Base-by-base conservation (phyloP, 2,797 vertebrate species). In the Karalla daura region DNA sequence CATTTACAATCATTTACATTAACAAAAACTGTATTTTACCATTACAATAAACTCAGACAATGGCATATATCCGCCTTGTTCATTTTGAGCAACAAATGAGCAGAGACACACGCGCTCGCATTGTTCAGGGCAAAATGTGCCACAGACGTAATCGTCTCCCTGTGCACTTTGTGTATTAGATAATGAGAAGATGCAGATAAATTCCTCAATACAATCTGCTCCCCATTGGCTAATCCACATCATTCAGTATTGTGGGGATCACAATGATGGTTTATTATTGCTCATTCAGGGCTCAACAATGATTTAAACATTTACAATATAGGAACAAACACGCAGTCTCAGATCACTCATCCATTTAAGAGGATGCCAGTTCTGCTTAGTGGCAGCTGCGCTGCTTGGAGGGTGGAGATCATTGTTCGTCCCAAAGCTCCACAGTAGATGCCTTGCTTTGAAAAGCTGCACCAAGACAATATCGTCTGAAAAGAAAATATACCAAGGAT, bases 1-100 rank as follows among this genome's bases (percentile, higher is more conserved):
- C 71, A 90, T 91, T 91, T 91, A 90, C 89, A 91, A 84, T 89
- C 59, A 74, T 90, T 88, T 89, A 89, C 86, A 88, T 88, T 83
- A 82, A 91, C 87, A 86, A 91, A 91, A 90, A 88, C 70, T 37
- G 76, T 76, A 84, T 92, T 92, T 92, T 91, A 91, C 81, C 89
- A 92, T 92, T 70, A 91, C 91, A 93, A 92, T 92, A 86, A 86
- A 67, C 76, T 45, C 87, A 89, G 77, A 92, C 91, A 93, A 92
- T 89, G 47, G 88, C 70, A 66, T 51, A 54, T 82, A 77, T 84
- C 76, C 21, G 46, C 75, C 74, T 78, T 23, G 61, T 88, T 91
- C 72, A 80, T 80, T 90, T 74, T 70, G 45, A 65, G 76, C 83
- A 73, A 69, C 79, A 84, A 76, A 86, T 70, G 79, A 89, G 86